A percentile compares a stretch with the other conserved stretches of the same genome.
phyloP scores from a whole-genome alignment of 2,797 vertebrate genomes.

The Sebastes hubbsi region DNA sequence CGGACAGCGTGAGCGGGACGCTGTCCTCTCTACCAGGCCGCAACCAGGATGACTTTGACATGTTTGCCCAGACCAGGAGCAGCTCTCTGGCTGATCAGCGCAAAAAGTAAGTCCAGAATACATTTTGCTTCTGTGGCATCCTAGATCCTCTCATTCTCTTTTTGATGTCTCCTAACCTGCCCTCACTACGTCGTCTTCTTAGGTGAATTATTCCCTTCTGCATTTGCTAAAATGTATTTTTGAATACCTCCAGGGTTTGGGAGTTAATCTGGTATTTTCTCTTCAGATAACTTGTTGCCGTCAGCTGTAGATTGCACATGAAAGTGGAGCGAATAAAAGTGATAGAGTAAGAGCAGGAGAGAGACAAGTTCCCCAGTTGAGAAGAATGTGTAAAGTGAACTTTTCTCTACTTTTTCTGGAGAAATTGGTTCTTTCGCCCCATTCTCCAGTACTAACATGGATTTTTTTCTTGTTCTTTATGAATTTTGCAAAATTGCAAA shows the following conservation, averaged over 20 bases:
- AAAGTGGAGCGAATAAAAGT: neutral
- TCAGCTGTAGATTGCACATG: neutral
- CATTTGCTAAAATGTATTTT: neutral
- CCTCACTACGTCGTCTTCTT: neutral
- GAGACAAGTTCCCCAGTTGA: neutral
- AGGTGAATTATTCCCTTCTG: neutral
- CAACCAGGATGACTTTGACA: slow-evolving; percentile 91
- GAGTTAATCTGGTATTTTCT: neutral
- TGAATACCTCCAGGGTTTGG: neutral
- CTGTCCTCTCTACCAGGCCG: slow-evolving; percentile 86
- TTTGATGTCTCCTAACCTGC: neutral
- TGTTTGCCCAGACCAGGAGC: slow-evolving; percentile 95
- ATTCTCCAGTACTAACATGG: neutral
- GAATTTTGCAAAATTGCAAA: neutral
- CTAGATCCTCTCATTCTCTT: neutral
- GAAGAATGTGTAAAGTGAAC: neutral
- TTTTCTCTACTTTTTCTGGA: neutral
- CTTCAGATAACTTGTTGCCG: neutral
- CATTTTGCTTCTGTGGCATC: neutral
- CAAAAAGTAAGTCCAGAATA: slow-evolving; percentile 87
- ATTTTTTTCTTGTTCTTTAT: neutral
- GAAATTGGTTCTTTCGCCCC: neutral
- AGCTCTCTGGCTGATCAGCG: slow-evolving; percentile 93
- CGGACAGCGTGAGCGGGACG: slow-evolving; percentile 87
- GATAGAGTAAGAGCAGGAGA: neutral